Base-by-base conservation (phyloP, 2,888 invertebrate species). In the Drosophila mayaguana region DNA sequence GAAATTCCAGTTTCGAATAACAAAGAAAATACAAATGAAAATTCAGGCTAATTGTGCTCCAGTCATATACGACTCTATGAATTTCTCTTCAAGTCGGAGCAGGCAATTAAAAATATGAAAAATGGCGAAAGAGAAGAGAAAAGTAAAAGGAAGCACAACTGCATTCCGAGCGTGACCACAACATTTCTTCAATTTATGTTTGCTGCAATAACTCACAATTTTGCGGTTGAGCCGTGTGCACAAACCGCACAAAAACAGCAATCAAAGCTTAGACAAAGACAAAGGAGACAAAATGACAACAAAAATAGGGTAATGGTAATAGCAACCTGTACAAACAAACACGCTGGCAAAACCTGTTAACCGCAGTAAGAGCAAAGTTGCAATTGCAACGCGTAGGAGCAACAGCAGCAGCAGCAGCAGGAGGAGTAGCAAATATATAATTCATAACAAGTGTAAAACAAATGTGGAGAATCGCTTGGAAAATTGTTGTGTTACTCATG, bases 391-490 rank as follows among this genome's bases (percentile, higher is more conserved):
- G 25, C 22, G 51, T 45, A 56, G 64, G 34, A 66, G 54, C 14
- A 55, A 11, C 14, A 18, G 34, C 11, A 36, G 14, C 6, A 16
- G 16, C 12, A 14, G 18, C 5, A 14, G 16, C 9, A 18, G 12
- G 25, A 20, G 12, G 20, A 43, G 18, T 14, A 36, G 14, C 51
- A 43, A 22, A 46, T 16, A 63, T 62, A 61, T 64, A 42, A 55
- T 65, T 66, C 38, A 62, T 36, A 40, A 43, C 40, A 57, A 42
- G 51, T 32, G 50, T 50, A 57, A 51, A 61, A 40, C 28, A 48
- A 76, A 63, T 43, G 54, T 45, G 64, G 55, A 55, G 62, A 64
- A 40, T 60, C 63, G 61, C 42, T 62, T 40, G 54, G 62, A 46
- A 56, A 57, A 63, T 61, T 66, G 54, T 38, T 63, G 34, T 28